Percentiles rank a stretch among this genome's conserved stretches.
phyloP scores from a whole-genome alignment of 2,113 vertebrate genomes.

The Bubo blakistoni region DNA sequence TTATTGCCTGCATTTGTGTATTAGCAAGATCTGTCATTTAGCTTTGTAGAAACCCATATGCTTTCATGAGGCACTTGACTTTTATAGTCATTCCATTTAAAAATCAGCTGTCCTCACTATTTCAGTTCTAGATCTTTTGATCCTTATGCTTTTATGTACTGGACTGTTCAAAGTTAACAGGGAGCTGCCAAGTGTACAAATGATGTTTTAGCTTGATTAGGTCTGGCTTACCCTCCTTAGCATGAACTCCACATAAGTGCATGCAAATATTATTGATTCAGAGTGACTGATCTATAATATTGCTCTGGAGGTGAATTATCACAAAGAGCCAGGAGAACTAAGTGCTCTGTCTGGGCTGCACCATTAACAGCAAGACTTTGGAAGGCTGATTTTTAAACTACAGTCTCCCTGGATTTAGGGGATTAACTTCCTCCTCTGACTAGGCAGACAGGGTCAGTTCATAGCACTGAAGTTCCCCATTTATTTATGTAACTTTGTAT shows the following conservation, averaged over 20 bases:
- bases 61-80: slow-evolving; percentile 51
- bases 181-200: slow-evolving; percentile 48
- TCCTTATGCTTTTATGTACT: slow-evolving; percentile 55
- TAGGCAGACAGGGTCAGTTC: neutral
- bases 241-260: slow-evolving; percentile 44
- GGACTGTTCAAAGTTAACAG: slow-evolving; percentile 37
- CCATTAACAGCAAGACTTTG: neutral
- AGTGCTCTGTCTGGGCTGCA: neutral
- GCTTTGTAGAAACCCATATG: slow-evolving; percentile 18
- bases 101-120: slow-evolving; percentile 25
- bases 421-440: neutral
- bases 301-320: slow-evolving; percentile 37
- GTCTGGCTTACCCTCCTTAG: slow-evolving; percentile 22
- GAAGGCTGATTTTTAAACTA: neutral
- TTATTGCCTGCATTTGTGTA: slow-evolving; percentile 33
- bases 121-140: slow-evolving; percentile 55
- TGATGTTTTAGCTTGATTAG: slow-evolving; percentile 56
- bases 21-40: slow-evolving; percentile 29
- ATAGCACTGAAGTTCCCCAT: neutral
- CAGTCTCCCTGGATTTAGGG: neutral
- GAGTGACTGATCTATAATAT: slow-evolving; percentile 44
- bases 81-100: slow-evolving; percentile 33
- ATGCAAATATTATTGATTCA: slow-evolving; percentile 63
- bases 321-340: slow-evolving; percentile 17
- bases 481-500: neutral